These are phyloP conservation scores for Myiotriccus ornatus DNA, from an alignment of 2,797 vertebrate genomes.

Conservation along the genomic window DNA sequence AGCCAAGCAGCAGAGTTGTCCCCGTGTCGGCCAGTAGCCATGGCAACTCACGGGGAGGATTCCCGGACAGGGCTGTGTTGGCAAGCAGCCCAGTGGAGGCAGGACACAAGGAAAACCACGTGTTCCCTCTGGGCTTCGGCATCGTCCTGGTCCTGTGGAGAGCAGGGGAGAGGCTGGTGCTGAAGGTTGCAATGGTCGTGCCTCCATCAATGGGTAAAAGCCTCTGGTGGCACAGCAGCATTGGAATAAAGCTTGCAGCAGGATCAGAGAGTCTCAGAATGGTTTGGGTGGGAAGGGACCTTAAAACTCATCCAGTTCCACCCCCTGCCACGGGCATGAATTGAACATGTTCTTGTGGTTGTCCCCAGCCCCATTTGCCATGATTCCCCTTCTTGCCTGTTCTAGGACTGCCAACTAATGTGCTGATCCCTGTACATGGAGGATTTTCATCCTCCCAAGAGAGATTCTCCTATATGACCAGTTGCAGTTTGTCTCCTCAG, in stretches of 20 bases:
- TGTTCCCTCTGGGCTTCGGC: neutral
- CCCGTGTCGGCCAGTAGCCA: constrained; percentile 38
- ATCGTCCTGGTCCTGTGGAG: neutral
- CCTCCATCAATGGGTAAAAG: neutral
- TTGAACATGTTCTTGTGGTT: neutral
- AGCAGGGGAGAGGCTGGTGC: neutral
- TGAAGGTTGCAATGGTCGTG: neutral
- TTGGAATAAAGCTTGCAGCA: neutral
- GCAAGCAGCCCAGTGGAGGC: constrained; percentile 10
- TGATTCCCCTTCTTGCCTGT: neutral
- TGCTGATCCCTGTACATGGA: neutral
- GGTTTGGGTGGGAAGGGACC: neutral
- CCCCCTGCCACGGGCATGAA: too few relatives aligned
- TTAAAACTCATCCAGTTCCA: neutral
- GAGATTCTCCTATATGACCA: neutral
- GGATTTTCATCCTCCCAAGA: neutral
- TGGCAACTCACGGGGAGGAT: constrained; percentile 45
- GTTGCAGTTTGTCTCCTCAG: neutral
- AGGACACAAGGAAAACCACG: neutral
- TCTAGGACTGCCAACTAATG: neutral
- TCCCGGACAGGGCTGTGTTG: constrained; percentile 16
- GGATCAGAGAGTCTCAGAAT: neutral
- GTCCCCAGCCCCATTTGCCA: neutral
- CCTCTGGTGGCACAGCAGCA: neutral
- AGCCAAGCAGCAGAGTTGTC: neutral